phyloP scores from a whole-genome alignment of 1,140 invertebrate species.

The Anagrus nilaparvatae region DNA sequence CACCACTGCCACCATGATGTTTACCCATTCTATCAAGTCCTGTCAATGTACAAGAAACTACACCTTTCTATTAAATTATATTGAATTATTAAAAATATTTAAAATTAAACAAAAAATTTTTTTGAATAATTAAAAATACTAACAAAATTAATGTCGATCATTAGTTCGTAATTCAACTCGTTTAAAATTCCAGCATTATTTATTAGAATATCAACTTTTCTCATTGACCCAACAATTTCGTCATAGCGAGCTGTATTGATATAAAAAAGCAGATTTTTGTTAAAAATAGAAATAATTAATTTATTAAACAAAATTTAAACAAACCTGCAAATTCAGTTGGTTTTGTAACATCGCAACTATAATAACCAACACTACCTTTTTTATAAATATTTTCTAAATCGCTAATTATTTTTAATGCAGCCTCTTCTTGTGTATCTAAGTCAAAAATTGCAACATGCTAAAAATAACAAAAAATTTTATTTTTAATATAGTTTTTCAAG shows the following conservation, averaged over 20 bases:
- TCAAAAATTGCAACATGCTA: slow-evolving; percentile 16
- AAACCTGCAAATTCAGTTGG: slow-evolving; percentile 13
- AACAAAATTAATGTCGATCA: slow-evolving; percentile 14
- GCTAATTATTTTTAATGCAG: neutral
- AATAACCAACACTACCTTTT: slow-evolving; percentile 25
- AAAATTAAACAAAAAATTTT: slow-evolving; percentile 2
- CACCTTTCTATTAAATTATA: slow-evolving; percentile 34
- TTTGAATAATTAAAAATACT: neutral
- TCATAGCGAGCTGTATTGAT: slow-evolving; percentile 10
- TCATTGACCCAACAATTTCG: slow-evolving; percentile 13
- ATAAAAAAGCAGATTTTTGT: neutral
- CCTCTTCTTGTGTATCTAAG: slow-evolving; percentile 6
- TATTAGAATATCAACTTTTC: slow-evolving; percentile 9
- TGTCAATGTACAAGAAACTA: slow-evolving; percentile 33
- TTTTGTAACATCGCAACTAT: slow-evolving; percentile 31
- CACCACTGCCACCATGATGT: slow-evolving; percentile 37
- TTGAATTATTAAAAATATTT: no score
- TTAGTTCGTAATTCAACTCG: slow-evolving; percentile 8
- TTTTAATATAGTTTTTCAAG: no score
- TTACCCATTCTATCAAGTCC: slow-evolving; percentile 39
- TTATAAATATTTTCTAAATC: slow-evolving; percentile 26
- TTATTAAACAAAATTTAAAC: neutral
- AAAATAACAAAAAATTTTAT: no score
- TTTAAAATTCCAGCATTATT: slow-evolving; percentile 8
- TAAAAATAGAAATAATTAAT: neutral